These are phyloP conservation scores for Sebastes umbrosus DNA, from an alignment of 2,797 vertebrate species.

Conservation along the genomic window DNA sequence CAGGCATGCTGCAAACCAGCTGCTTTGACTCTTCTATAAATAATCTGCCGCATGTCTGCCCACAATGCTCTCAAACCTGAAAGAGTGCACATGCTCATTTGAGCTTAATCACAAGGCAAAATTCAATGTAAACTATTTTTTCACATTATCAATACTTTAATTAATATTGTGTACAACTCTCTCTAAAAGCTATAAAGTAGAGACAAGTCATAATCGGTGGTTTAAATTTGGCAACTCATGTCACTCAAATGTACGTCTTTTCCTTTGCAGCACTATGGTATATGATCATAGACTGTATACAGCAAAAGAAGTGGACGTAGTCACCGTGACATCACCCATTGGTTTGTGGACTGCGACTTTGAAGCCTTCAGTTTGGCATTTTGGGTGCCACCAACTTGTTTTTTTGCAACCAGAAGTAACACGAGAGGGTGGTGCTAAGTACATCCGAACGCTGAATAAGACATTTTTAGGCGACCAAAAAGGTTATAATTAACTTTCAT, in stretches of 20 bases:
- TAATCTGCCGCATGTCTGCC: slow-evolving; percentile 29
- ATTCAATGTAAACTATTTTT: not conserved
- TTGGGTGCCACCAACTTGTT: fast-evolving
- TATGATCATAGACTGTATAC: too few species aligned
- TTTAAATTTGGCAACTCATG: not conserved
- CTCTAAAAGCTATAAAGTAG: not conserved
- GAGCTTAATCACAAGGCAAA: not conserved
- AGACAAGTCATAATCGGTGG: not conserved
- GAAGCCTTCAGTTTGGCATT: fast-evolving
- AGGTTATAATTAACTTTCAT: too few species aligned
- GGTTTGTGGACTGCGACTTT: too few species aligned
- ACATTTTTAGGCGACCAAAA: too few species aligned
- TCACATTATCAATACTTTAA: not conserved
- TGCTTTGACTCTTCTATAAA: slow-evolving; percentile 52
- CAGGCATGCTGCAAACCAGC: slow-evolving; percentile 46
- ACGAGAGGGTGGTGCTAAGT: too few species aligned
- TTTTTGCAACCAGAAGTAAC: too few species aligned
- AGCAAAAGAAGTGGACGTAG: too few species aligned
- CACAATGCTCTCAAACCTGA: slow-evolving; percentile 22
- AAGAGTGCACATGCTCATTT: slow-evolving; percentile 2
- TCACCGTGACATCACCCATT: too few species aligned
- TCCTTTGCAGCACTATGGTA: fast-evolving
- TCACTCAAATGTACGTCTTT: not conserved
- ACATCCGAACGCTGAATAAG: too few species aligned
- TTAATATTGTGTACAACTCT: not conserved